Conservation (phyloP, 2,888 invertebrate genomes). For the Gnatocerus cornutus region DNA sequence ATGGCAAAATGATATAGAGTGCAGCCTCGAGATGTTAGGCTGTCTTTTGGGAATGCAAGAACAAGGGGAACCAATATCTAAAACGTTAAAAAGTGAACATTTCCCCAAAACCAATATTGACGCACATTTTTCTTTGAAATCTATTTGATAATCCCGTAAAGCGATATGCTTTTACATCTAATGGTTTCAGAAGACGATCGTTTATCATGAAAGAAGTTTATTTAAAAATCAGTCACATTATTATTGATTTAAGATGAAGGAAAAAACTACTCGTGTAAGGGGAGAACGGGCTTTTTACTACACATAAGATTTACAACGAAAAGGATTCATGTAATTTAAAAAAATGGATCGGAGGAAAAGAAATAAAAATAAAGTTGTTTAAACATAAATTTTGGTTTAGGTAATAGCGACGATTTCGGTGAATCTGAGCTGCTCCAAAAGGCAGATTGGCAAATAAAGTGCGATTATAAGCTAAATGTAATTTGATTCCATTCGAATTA, state of each 20-base stretch:
- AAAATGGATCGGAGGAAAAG: neutral
- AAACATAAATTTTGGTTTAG: neutral
- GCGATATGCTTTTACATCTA: constrained; percentile 51
- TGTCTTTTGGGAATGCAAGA: constrained; percentile 29
- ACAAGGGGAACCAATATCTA: constrained; percentile 30
- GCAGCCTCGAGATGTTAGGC: constrained; percentile 41
- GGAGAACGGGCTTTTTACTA: neutral
- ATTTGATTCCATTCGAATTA: too few species aligned
- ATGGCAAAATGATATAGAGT: constrained; percentile 49
- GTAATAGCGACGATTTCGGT: too few species aligned
- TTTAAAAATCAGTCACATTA: constrained; percentile 43
- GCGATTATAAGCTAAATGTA: too few species aligned
- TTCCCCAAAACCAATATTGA: constrained; percentile 49
- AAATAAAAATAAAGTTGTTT: neutral
- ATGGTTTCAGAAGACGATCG: constrained; percentile 43
- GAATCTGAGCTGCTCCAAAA: too few species aligned
- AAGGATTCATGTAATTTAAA: neutral
- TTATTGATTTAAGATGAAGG: constrained; percentile 32
- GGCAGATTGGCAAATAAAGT: too few species aligned
- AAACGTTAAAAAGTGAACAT: constrained; percentile 37
- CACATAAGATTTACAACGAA: neutral
- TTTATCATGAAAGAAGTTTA: constrained; percentile 41
- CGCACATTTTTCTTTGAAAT: constrained; percentile 47
- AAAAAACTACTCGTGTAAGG: neutral
- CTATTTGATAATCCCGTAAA: constrained; percentile 50